Evolutionary conservation across 2,888 invertebrate genomes (phyloP).

Genomic region (Parnassius mnemosyne): DNA sequence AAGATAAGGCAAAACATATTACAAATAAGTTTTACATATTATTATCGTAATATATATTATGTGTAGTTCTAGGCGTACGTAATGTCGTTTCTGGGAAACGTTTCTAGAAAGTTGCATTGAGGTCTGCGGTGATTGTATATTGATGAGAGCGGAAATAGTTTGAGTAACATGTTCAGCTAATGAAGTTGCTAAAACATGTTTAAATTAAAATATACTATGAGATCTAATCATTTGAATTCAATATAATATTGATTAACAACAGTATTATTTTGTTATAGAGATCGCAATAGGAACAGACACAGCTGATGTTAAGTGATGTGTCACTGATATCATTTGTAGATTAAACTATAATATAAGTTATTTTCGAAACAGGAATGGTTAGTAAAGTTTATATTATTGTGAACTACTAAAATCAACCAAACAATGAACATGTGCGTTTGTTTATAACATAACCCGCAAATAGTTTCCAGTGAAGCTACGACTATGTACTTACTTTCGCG

Average conservation of each 20-base stretch:
- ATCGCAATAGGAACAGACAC: slow-evolving; percentile 1
- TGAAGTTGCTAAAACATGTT: slow-evolving; percentile 18
- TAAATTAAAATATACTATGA: not conserved
- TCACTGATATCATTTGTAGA: not conserved
- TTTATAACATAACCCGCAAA: slow-evolving; percentile 22
- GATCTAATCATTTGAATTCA: too few relatives aligned
- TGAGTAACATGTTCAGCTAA: slow-evolving; percentile 22
- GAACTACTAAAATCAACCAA: slow-evolving; percentile 10
- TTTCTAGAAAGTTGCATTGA: slow-evolving; percentile 54
- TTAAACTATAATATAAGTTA: not conserved
- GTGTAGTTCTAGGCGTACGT: slow-evolving; percentile 23
- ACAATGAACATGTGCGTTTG: slow-evolving; percentile 22
- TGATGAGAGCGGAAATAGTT: slow-evolving; percentile 23
- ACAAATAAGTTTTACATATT: slow-evolving; percentile 7
- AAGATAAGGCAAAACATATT: not conserved
- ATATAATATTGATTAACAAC: not conserved
- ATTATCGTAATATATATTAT: slow-evolving; percentile 26
- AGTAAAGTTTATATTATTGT: slow-evolving; percentile 4
- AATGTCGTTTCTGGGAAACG: slow-evolving; percentile 31
- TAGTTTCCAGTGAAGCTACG: slow-evolving; percentile 17
- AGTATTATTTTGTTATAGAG: not conserved
- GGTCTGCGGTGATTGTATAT: slow-evolving; percentile 32
- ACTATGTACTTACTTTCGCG: slow-evolving; percentile 67
- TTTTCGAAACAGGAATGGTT: slow-evolving; percentile 3
- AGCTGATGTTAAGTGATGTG: slow-evolving; percentile 14